Conservation (phyloP, 2,797 vertebrate genomes). For the Ispidina picta region DNA sequence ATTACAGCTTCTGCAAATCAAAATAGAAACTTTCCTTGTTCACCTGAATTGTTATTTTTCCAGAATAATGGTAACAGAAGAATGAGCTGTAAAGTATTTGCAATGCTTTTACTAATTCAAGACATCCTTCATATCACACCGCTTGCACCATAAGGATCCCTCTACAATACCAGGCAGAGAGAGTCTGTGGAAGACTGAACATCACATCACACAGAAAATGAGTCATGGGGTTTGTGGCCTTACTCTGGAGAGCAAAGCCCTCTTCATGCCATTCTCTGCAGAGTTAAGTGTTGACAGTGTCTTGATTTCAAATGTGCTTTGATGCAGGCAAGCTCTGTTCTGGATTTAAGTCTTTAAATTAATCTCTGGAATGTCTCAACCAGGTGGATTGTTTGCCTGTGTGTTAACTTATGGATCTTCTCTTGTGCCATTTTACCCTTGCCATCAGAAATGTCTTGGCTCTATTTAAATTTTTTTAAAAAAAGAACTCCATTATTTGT, state of each 20-base stretch:
- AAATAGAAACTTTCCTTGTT: not conserved
- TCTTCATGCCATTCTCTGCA: not conserved
- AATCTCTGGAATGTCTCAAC: not conserved
- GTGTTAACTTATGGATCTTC: not conserved
- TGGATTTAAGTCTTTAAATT: not conserved
- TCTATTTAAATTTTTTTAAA: not conserved
- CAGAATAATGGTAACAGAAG: not conserved
- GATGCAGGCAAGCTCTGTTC: not conserved
- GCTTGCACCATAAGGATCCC: too few relatives aligned
- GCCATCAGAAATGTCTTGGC: not conserved
- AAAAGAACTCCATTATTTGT: not conserved
- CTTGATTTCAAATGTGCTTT: not conserved
- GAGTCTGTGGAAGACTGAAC: not conserved
- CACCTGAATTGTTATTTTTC: not conserved
- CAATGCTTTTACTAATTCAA: not conserved
- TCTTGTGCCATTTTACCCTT: not conserved
- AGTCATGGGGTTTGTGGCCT: not conserved
- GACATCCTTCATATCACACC: not conserved
- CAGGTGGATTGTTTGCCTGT: not conserved
- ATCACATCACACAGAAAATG: not conserved
- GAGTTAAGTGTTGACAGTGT: not conserved
- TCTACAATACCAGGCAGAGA: not conserved
- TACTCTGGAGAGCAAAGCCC: not conserved
- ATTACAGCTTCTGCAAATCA: not conserved
- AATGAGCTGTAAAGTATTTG: not conserved